phyloP scores from a whole-genome alignment of 2,797 vertebrate species.

The Nyctibius grandis region DNA sequence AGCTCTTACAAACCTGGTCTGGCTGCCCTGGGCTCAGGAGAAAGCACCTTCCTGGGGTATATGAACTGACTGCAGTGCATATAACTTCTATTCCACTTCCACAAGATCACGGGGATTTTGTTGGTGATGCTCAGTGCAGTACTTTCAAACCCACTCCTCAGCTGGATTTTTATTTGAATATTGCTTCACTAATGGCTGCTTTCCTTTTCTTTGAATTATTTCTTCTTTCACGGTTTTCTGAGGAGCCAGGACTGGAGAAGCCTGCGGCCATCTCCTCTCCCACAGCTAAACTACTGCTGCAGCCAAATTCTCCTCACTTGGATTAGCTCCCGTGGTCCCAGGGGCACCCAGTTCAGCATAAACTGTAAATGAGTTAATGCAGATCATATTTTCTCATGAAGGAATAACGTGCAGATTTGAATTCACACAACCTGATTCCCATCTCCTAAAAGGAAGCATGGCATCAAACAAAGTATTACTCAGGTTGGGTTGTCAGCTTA shows the following conservation, averaged over 20 bases:
- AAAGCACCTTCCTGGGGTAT: background rate
- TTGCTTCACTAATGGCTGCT: background rate
- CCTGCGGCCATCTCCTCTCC: background rate
- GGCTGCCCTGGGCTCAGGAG: background rate
- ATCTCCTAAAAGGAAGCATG: background rate
- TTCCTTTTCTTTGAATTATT: background rate
- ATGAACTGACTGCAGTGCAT: background rate
- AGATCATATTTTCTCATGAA: background rate
- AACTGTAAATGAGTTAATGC: background rate
- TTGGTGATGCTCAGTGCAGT: background rate
- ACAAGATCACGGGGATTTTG: background rate
- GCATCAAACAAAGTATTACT: background rate
- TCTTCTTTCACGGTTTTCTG: background rate
- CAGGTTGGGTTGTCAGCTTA: background rate
- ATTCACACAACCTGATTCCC: background rate
- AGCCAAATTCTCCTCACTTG: constrained; percentile 1
- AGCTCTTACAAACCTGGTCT: background rate
- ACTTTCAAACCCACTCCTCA: background rate
- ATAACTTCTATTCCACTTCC: background rate
- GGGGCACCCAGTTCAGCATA: background rate
- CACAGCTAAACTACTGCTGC: background rate
- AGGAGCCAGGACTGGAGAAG: background rate
- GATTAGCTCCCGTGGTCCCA: background rate
- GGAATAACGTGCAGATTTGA: background rate
- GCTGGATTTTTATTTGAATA: background rate